These are phyloP conservation scores for Enteromius afrohamiltoni DNA, from an alignment of 2,797 vertebrate species.

Conservation along the genomic window DNA sequence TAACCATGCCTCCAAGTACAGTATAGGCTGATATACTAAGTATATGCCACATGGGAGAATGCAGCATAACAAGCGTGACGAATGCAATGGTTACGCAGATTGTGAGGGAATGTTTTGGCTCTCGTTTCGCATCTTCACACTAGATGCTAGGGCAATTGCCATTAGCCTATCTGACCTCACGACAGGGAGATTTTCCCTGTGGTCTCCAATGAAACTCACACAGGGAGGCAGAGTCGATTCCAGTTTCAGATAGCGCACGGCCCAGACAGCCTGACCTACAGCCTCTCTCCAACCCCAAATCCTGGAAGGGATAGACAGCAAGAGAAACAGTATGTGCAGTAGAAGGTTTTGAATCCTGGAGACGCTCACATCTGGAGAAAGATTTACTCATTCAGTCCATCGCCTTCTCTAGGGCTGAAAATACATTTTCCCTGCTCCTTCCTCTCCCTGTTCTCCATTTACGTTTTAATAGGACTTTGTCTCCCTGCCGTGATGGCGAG, in stretches of 20 bases:
- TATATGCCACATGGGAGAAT: background rate
- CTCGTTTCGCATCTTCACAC: background rate
- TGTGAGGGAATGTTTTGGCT: background rate
- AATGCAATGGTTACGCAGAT: constrained; percentile 16
- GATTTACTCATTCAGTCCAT: constrained; percentile 55
- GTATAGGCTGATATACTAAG: background rate
- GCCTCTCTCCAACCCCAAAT: constrained; percentile 36
- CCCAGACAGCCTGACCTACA: constrained; percentile 26
- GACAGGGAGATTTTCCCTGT: constrained; percentile 38
- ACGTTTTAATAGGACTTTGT: constrained; percentile 42
- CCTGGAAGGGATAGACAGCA: constrained; percentile 43
- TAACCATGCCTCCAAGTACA: background rate
- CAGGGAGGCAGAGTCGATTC: constrained; percentile 42
- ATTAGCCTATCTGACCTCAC: constrained; percentile 26
- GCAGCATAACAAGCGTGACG: background rate
- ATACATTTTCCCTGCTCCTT: constrained; percentile 44
- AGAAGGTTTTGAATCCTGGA: constrained; percentile 57
- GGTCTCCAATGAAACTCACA: constrained; percentile 40
- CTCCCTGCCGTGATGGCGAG: constrained; percentile 46
- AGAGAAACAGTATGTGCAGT: constrained; percentile 16
- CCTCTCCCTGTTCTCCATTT: constrained; percentile 39
- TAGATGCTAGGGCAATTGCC: background rate
- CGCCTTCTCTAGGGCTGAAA: constrained; percentile 46
- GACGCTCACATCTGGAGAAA: constrained; percentile 64
- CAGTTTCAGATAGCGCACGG: constrained; percentile 47